Percentiles rank a stretch among this genome's conserved stretches.
These are phyloP conservation scores for Calliscelio sp. DNA, from an alignment of 2,888 invertebrate genomes.

Conservation along the genomic window DNA sequence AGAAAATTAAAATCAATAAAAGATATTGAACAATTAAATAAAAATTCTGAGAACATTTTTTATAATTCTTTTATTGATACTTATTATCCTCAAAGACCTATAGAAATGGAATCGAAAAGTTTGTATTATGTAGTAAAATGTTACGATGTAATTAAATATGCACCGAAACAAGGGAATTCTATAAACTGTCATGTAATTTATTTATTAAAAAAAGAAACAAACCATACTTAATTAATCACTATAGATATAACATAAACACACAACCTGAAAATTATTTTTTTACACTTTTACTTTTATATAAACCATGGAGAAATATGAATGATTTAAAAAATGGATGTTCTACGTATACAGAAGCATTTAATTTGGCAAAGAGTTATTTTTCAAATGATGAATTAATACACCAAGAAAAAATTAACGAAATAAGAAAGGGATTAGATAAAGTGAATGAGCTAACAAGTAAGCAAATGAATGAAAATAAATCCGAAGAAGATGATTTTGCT, in stretches of 20 bases:
- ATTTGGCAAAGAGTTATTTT: constrained; percentile 1
- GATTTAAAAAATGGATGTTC: constrained; percentile 72
- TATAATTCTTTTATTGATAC: neutral
- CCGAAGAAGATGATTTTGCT: neutral
- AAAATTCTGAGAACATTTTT: constrained; percentile 6
- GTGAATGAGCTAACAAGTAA: constrained; percentile 23
- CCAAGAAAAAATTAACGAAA: constrained; percentile 22
- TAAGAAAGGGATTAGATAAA: constrained; percentile 25
- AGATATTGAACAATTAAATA: constrained; percentile 2
- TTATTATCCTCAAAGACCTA: constrained; percentile 18
- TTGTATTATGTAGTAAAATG: constrained; percentile 12
- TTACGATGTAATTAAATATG: constrained; percentile 3
- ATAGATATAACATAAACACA: constrained; percentile 71
- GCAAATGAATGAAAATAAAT: constrained; percentile 23
- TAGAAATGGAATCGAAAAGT: constrained; percentile 19
- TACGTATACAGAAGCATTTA: constrained; percentile 76
- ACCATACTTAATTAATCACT: constrained; percentile 79
- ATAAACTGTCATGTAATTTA: neutral
- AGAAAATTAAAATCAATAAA: constrained; percentile 2
- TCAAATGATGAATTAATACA: constrained; percentile 29
- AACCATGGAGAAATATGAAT: constrained; percentile 75
- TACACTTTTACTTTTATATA: constrained; percentile 75
- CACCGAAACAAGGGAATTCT: too few relatives aligned
- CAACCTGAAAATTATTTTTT: constrained; percentile 78
- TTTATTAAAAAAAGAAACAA: constrained; percentile 70